Evolutionary conservation across 2,113 vertebrate species (phyloP).

Genomic region (Dinomys branickii): DNA sequence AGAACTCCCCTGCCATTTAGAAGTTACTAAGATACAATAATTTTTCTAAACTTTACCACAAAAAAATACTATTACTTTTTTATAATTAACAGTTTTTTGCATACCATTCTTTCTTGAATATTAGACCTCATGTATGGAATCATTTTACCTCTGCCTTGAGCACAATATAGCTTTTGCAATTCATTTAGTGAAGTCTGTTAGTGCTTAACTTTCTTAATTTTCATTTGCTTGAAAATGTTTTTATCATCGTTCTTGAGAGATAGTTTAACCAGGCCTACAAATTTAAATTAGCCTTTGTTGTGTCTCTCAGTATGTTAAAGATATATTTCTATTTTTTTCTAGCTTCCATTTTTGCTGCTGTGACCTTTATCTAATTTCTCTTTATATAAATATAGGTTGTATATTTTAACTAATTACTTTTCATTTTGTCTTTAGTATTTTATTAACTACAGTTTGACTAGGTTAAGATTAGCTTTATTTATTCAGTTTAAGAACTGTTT

Average conservation of each 20-base stretch:
- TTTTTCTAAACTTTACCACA: neutral
- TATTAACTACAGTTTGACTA: neutral
- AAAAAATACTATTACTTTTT: neutral
- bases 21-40: neutral
- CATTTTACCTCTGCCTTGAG: neutral
- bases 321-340: neutral
- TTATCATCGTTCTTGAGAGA: neutral
- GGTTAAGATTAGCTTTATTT: neutral
- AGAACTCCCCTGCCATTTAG: neutral
- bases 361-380: neutral
- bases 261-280: neutral
- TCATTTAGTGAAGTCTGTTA: neutral
- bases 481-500: neutral
- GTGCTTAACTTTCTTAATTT: neutral
- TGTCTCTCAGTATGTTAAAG: conserved; percentile 4
- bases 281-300: neutral
- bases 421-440: neutral
- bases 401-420: conserved; percentile 1
- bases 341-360: neutral
- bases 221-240: neutral
- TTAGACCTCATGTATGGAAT: neutral
- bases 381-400: neutral
- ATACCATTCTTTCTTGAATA: neutral
- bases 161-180: neutral
- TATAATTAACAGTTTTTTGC: neutral